phyloP scores from a whole-genome alignment of 92 coral and sea anemone genomes.

The Epizoanthus illoricatus region DNA sequence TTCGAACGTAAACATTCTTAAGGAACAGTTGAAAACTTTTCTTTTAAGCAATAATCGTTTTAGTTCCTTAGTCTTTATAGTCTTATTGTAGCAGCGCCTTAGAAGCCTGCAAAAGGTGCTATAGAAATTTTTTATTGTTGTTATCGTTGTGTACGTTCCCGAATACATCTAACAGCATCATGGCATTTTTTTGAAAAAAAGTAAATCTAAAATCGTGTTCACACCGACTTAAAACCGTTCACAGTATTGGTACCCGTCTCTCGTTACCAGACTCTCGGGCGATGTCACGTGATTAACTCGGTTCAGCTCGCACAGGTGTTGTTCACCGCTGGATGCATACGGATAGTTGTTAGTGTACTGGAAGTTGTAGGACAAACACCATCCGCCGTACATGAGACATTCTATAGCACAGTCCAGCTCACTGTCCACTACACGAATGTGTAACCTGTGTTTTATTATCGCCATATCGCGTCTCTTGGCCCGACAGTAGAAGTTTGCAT shows the following conservation, averaged over 20 bases:
- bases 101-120: no score
- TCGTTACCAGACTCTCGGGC: constrained; percentile 31
- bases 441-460: constrained; percentile 43
- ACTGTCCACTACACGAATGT: constrained; percentile 49
- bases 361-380: constrained; percentile 58
- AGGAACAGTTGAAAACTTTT: no score
- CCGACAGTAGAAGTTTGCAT: constrained; percentile 58
- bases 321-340: background rate
- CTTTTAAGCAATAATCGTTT: no score
- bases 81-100: no score
- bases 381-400: constrained; percentile 52
- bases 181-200: no score
- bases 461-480: constrained; percentile 49
- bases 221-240: constrained; percentile 34
- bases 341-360: constrained; percentile 30
- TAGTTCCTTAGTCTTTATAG: no score
- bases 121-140: no score
- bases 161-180: no score
- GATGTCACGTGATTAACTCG: constrained; percentile 31
- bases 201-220: no score
- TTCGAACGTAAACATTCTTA: no score
- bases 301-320: constrained; percentile 40
- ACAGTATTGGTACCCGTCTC: constrained; percentile 57
- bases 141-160: no score
- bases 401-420: constrained; percentile 64